Percentiles rank a stretch among this genome's conserved stretches.
Conservation (phyloP, 2,797 vertebrate species). For the Trachurus trachurus region DNA sequence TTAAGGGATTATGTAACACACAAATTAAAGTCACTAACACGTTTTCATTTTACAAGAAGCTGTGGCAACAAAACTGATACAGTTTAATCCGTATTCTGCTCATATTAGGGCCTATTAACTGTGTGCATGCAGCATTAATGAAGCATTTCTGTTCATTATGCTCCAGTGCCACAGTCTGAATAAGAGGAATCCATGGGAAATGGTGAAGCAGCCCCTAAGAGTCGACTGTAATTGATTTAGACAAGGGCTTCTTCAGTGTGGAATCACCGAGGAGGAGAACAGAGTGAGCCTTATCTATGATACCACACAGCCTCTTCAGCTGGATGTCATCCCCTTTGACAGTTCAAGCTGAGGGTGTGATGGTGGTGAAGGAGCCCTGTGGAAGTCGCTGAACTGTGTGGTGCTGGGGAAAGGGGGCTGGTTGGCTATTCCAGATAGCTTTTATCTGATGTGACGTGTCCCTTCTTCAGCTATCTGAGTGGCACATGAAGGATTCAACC, state of each 20-base stretch:
- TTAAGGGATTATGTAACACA: neutral
- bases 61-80: neutral
- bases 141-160: neutral
- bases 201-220: slow-evolving; percentile 6
- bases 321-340: slow-evolving; percentile 57
- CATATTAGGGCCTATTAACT: neutral
- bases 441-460: slow-evolving; percentile 51
- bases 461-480: slow-evolving; percentile 10
- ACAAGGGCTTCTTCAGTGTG: slow-evolving; percentile 37
- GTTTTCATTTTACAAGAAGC: neutral
- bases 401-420: neutral
- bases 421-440: slow-evolving; percentile 42
- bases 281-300: slow-evolving; percentile 55
- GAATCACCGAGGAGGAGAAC: slow-evolving; percentile 47
- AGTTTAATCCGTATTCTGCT: neutral
- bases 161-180: slow-evolving; percentile 26
- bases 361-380: slow-evolving; percentile 44
- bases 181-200: slow-evolving; percentile 25
- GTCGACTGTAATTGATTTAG: slow-evolving; percentile 52
- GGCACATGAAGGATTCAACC: slow-evolving; percentile 25
- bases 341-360: slow-evolving; percentile 45
- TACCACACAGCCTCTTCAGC: slow-evolving; percentile 62
- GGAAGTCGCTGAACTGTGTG: slow-evolving; percentile 31
- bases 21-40: neutral
- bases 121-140: neutral